Evolutionary conservation across 2,113 vertebrate species (phyloP).

Genomic region (Chaetodon trifascialis): DNA sequence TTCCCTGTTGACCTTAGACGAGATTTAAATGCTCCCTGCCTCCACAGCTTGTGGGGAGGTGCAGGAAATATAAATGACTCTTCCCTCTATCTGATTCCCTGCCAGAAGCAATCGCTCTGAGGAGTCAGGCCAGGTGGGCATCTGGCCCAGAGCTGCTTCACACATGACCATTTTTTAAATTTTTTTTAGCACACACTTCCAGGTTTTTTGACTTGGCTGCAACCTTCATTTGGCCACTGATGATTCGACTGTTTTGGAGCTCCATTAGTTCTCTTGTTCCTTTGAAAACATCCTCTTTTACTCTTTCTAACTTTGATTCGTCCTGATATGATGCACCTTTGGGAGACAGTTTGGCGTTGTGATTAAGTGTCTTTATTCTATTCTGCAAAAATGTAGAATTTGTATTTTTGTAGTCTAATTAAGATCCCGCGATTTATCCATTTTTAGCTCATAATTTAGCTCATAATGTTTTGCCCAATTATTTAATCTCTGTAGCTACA

Average conservation of each 20-base stretch:
- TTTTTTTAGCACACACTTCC: conserved; percentile 14
- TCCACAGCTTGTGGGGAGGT: conserved; percentile 55
- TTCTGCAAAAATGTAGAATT: background rate
- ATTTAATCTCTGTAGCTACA: no score
- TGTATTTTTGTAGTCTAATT: background rate
- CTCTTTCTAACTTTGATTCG: background rate
- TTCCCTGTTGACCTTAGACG: conserved; percentile 61
- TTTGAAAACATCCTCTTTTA: background rate
- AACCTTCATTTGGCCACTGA: conserved; percentile 9
- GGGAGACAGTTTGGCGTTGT: background rate
- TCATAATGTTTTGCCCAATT: no score
- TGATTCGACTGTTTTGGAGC: background rate
- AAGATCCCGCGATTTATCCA: background rate
- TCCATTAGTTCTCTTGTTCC: background rate
- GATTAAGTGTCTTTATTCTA: background rate
- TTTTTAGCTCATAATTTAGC: background rate
- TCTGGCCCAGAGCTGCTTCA: conserved; percentile 49
- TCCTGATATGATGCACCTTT: background rate
- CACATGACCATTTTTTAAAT: background rate
- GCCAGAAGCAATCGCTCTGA: conserved; percentile 74
- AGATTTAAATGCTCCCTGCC: conserved; percentile 71
- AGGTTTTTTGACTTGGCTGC: background rate
- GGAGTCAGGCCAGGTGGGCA: conserved; percentile 38
- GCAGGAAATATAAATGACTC: conserved; percentile 67
- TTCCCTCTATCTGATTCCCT: conserved; percentile 72